These are phyloP conservation scores for Madoqua kirkii DNA, from an alignment of 2,113 vertebrate genomes.

Conservation along the genomic window DNA sequence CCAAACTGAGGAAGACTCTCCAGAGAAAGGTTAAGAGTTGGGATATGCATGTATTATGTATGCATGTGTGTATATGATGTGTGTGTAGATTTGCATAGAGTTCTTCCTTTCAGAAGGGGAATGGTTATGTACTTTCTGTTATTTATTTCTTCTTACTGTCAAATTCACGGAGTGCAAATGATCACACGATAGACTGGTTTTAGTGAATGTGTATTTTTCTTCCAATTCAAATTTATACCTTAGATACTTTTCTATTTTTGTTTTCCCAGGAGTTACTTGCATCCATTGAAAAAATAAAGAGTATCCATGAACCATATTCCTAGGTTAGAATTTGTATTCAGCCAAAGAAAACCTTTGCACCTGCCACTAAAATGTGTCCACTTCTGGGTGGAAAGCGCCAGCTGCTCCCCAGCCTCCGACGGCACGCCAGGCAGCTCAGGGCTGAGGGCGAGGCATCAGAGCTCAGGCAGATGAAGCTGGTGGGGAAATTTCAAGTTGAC, in stretches of 20 bases:
- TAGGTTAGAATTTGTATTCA: slow-evolving; percentile 37
- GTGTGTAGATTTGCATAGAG: rapidly evolving
- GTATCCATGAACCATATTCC: neutral
- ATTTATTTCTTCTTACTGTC: neutral
- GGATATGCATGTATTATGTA: too few species aligned
- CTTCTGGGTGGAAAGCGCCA: slow-evolving; percentile 44
- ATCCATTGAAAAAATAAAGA: neutral
- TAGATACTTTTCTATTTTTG: neutral
- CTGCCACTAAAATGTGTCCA: slow-evolving; percentile 12
- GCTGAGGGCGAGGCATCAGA: neutral
- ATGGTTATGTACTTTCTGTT: neutral
- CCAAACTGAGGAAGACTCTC: neutral
- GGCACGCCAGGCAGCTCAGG: neutral
- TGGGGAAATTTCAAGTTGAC: slow-evolving; percentile 52
- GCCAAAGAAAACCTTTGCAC: slow-evolving; percentile 17
- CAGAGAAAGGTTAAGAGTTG: neutral
- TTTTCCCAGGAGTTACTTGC: neutral
- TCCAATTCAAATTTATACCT: neutral
- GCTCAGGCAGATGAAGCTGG: slow-evolving; percentile 41
- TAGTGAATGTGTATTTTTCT: neutral
- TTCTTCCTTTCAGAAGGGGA: neutral
- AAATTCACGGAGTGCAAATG: too few species aligned
- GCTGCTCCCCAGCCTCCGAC: slow-evolving; percentile 37
- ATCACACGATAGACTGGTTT: neutral
- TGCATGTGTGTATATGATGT: neutral